Base-by-base conservation (phyloP, 2,113 vertebrate species). In the Corydoras sp. region DNA sequence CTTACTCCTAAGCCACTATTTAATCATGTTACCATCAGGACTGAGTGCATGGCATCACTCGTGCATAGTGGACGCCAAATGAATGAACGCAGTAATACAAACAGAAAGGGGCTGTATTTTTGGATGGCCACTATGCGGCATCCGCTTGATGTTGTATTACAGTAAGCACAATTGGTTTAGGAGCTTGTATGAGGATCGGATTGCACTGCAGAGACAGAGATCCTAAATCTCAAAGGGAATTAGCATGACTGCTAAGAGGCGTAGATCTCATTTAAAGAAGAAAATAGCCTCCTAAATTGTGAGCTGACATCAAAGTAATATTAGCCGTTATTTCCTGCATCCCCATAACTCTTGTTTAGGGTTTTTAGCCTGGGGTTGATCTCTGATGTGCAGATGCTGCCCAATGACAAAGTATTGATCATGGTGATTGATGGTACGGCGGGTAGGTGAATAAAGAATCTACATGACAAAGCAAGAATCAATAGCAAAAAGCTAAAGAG, bases 141-240 rank as follows among this genome's bases (percentile, higher is more conserved):
- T 49, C 31, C 32, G 48, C 65, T 62, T 31, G 50, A 68, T 68
- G 72, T 68, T 61, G 58, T 53, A 75, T 78, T 78, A 78, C 75
- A 69, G 73, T 65, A 69, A 75, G 56, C 58, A 43, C 65, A 65
- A 60, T 48, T 56, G 76, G 11, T 77, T 73, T 60, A 24, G 56
- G 49, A 71, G 30, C 62, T 66, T 15, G 56, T 55, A 56, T 29
- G 24, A 12, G 75, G 64, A 76, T 72, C 75, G 3, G 59, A 43
- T 76, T 76, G 29, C 61, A 62, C 69, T 29, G 63, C 56, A 55
- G 62, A 78, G 76, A 75, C 64, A 71, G 51, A 49, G 73, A 79
- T 76, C 65, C 71, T 58, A 64, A 74, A 68, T 68, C 72, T 68
- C 65, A 43, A 30, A 10, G 59, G 65, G 75, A 31, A 73, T 60